Conservation (phyloP, 2,888 invertebrate species). For the Anthrax anthrax region DNA sequence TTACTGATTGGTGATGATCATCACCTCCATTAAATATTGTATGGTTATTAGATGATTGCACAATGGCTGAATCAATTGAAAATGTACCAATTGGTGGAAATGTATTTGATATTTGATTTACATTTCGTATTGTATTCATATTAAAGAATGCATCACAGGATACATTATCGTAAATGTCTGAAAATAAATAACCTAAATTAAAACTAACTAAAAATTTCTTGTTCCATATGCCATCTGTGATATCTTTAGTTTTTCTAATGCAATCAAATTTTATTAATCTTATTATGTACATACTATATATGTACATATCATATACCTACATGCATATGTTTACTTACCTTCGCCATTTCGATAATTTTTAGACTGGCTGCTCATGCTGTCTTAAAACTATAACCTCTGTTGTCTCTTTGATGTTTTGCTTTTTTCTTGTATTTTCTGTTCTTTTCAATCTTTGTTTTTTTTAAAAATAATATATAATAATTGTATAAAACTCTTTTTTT, state of each 20-base stretch:
- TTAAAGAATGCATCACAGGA: conserved; percentile 31
- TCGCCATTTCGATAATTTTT: conserved; percentile 33
- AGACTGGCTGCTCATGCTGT: conserved; percentile 32
- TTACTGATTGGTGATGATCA: conserved; percentile 16
- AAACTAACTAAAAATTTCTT: neutral
- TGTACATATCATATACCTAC: too few species aligned
- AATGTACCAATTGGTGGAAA: conserved; percentile 36
- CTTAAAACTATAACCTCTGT: conserved; percentile 4
- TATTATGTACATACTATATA: neutral
- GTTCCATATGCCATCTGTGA: too few species aligned
- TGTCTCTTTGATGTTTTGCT: neutral
- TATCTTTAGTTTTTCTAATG: too few species aligned
- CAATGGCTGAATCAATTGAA: conserved; percentile 23
- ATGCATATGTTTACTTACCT: conserved; percentile 18
- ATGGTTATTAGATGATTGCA: neutral
- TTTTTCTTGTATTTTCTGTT: neutral
- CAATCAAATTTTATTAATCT: too few species aligned
- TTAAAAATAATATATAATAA: too few species aligned
- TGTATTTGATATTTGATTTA: conserved; percentile 30
- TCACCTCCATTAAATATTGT: conserved; percentile 29
- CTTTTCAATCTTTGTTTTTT: neutral
- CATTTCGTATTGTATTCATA: conserved; percentile 32
- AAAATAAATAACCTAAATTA: conserved; percentile 16
- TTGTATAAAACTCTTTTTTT: too few species aligned
- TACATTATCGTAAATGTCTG: conserved; percentile 27